Evolutionary conservation across 2,797 vertebrate genomes (phyloP), one percentile per base, ranked within the genome.

Genomic region (Crypturellus tataupa): DNA sequence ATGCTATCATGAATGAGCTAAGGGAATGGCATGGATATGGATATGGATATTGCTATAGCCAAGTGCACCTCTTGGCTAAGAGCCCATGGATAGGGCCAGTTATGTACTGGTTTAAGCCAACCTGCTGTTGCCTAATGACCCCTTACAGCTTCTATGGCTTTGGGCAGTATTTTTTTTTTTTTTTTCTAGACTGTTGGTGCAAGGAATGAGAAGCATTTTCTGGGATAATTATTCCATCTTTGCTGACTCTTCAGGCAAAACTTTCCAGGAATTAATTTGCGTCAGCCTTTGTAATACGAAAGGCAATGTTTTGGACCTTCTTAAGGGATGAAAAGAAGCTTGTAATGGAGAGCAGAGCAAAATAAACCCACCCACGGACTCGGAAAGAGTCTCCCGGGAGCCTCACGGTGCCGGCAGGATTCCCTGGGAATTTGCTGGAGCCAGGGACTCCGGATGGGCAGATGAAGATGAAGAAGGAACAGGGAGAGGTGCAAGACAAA

Each of bases 221-320:
- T 83, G 67, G 70, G 51, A 2, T 87, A 87, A 89, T 88, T 94
- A 87, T 89, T 80, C 78, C 81, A 29, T n/a, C n/a, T 86, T 68
- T 72, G 68, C 63, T 79, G 59, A 88, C 84, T 86, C 64, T 90
- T 56, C 75, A 77, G n/a, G 75, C 12, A 44, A 65, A 96, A 65
- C 84, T 90, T 93, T 95, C 89, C 90, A 87, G 88, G 92, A 96
- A 93, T 89, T 87, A 81, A 62, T 77, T 73, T 53, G 60, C 71
- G 5, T 40, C 31, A 42, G 68, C 72, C 53, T 89, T 93, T 93
- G 75, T 92, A 10, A 90, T 42, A 49, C 49, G 67, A 73, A 90
- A 96, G 80, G 87, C 59, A 91, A 88, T 93, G 91, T 94, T 95
- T 95, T 93, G 70, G 90, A 79, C 89, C 88, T 78, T 84, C 84